A percentile compares a stretch with the other conserved stretches of the same genome.
phyloP scores from a whole-genome alignment of 2,113 vertebrate genomes.

The Pholis gunnellus region DNA sequence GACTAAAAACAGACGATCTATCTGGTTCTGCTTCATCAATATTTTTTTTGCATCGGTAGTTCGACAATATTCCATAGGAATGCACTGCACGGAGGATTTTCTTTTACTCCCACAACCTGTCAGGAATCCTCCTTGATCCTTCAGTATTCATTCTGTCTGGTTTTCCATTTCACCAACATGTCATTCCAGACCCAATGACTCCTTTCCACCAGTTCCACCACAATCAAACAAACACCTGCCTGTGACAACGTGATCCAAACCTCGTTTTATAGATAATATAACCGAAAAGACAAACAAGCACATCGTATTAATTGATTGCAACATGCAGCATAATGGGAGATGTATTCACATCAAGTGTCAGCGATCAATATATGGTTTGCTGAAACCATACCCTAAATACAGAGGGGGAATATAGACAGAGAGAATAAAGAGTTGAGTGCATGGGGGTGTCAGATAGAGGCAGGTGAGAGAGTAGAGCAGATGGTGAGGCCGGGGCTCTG shows the following conservation, averaged over 20 bases:
- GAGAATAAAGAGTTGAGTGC: slow-evolving; percentile 20
- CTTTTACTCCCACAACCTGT: neutral
- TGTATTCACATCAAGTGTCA: neutral
- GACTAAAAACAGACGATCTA: neutral
- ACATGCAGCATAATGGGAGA: neutral
- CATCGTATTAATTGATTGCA: neutral
- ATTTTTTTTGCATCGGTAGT: neutral
- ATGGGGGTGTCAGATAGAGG: slow-evolving; percentile 39
- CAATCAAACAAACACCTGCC: neutral
- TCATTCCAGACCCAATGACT: neutral
- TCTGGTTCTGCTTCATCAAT: neutral
- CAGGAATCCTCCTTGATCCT: no score
- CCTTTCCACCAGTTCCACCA: neutral
- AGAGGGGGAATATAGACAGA: neutral
- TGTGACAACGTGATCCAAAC: neutral
- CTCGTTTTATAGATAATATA: neutral
- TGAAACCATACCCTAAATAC: neutral
- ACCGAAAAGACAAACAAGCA: neutral
- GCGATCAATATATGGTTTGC: neutral
- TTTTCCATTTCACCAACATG: no score
- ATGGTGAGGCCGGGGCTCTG: slow-evolving; percentile 76
- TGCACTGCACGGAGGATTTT: neutral
- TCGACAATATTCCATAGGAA: neutral
- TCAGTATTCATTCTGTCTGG: no score
- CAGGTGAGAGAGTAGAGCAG: slow-evolving; percentile 78